Evolutionary conservation across 2,888 invertebrate species (phyloP).

Genomic region (Melolontha melolontha): DNA sequence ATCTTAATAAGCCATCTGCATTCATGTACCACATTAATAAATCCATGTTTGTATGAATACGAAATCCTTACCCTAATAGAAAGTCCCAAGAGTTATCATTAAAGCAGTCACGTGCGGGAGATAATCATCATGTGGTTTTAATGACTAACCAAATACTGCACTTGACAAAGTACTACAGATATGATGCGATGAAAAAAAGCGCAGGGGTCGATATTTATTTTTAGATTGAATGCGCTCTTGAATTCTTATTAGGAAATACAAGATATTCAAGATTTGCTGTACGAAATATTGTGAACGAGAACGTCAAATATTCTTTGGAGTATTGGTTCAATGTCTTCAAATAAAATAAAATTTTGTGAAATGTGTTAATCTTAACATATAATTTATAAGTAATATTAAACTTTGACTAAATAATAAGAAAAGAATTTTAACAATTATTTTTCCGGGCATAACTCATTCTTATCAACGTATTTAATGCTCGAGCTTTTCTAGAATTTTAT

Average conservation of each 20-base stretch:
- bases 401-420: too few relatives aligned
- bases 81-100: slow-evolving; percentile 48
- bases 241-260: slow-evolving; percentile 12
- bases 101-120: slow-evolving; percentile 50
- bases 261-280: slow-evolving; percentile 5
- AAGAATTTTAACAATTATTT: too few relatives aligned
- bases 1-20: too few relatives aligned
- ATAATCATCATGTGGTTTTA: slow-evolving; percentile 52
- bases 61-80: slow-evolving; percentile 31
- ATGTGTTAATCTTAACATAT: too few relatives aligned
- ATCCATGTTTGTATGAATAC: slow-evolving; percentile 6
- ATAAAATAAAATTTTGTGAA: too few relatives aligned
- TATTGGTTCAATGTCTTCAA: too few relatives aligned
- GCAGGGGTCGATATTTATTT: slow-evolving; percentile 17
- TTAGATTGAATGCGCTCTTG: slow-evolving; percentile 14
- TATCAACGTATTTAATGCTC: too few relatives aligned
- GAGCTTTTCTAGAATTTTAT: too few relatives aligned
- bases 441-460: too few relatives aligned
- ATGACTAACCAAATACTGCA: slow-evolving; percentile 58
- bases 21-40: too few relatives aligned
- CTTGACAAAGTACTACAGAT: slow-evolving; percentile 51
- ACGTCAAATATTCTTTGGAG: too few relatives aligned
- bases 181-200: slow-evolving; percentile 19
- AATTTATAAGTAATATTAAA: too few relatives aligned
- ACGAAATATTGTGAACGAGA: background rate